phyloP scores from a whole-genome alignment of 2,113 vertebrate genomes.

The Cepphus grylle region DNA sequence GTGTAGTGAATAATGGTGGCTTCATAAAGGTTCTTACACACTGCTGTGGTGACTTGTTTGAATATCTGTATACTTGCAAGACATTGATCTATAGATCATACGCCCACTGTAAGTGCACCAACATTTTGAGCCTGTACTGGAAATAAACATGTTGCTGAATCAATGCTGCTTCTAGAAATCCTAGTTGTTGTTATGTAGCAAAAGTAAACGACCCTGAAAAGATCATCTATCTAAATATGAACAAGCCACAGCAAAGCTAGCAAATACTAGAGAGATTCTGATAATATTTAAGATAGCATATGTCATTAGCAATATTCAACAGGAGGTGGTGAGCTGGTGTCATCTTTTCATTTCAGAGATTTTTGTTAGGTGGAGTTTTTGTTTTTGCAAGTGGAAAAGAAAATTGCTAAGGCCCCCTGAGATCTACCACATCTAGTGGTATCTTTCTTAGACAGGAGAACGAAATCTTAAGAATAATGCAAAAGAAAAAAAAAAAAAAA shows the following conservation, averaged over 20 bases:
- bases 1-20: not conserved
- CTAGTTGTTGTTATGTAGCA: not conserved
- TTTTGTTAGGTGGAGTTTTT: not conserved
- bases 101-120: not conserved
- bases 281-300: not conserved
- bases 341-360: not conserved
- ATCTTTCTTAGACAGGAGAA: not conserved
- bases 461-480: not conserved
- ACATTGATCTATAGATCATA: not conserved
- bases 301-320: not conserved
- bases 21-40: not conserved
- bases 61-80: not conserved
- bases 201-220: not conserved
- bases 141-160: not conserved
- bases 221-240: not conserved
- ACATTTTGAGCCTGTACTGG: not conserved
- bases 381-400: not conserved
- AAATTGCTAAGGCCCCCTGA: not conserved
- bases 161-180: not conserved
- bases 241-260: not conserved
- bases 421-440: not conserved
- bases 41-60: not conserved
- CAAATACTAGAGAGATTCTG: not conserved
- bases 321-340: not conserved
- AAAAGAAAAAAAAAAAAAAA: fast-evolving